Percentiles rank a stretch among this genome's conserved stretches.
Conservation (phyloP, 1,140 invertebrate genomes). For the Pentalonia nigronervosa region DNA sequence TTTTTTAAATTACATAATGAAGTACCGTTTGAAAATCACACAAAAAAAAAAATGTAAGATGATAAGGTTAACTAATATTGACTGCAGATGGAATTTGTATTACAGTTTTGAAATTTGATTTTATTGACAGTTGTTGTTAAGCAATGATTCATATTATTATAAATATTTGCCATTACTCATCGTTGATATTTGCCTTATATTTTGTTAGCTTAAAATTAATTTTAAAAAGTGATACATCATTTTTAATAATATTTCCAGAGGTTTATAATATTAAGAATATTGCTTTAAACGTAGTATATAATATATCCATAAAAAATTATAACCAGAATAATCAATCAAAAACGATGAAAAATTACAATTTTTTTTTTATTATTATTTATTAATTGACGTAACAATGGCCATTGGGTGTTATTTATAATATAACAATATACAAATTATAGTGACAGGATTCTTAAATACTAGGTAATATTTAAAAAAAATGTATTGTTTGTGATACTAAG, state of each 20-base stretch:
- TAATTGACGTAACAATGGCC: too few relatives aligned
- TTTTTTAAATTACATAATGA: background rate
- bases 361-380: too few relatives aligned
- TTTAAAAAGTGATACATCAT: background rate
- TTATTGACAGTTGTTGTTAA: background rate
- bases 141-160: constrained; percentile 18
- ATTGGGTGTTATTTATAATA: too few relatives aligned
- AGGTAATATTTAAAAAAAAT: too few relatives aligned
- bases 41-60: background rate
- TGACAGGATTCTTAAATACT: too few relatives aligned
- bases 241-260: background rate
- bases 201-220: background rate
- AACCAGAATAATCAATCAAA: background rate
- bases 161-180: constrained; percentile 40
- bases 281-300: background rate
- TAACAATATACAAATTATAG: too few relatives aligned
- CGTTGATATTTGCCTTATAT: constrained; percentile 17
- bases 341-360: background rate
- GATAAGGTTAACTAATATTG: constrained; percentile 23
- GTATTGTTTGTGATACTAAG: too few relatives aligned
- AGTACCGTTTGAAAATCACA: background rate
- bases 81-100: background rate
- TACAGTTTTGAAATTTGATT: constrained; percentile 9
- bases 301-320: background rate
- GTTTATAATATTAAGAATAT: background rate